A percentile compares a stretch with the other conserved stretches of the same genome.
These are phyloP conservation scores for Anthonomus grandis DNA, from an alignment of 1,140 invertebrate species.

Conservation along the genomic window DNA sequence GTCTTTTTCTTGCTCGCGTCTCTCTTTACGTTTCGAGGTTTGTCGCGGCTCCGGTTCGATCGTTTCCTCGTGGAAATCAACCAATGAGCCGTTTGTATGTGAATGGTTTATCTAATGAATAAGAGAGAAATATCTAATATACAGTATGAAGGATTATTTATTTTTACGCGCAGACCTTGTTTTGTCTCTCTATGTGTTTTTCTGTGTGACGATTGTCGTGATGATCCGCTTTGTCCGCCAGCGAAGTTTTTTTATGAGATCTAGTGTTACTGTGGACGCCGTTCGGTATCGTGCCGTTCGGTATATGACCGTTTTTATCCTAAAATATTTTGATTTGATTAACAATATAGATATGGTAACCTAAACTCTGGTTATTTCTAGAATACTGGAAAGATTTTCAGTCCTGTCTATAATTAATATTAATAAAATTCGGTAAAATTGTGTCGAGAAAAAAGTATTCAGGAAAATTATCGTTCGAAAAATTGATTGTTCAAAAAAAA, in stretches of 20 bases:
- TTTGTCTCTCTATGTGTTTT: constrained; percentile 36
- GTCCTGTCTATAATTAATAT: too few relatives aligned
- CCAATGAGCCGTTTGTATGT: constrained; percentile 40
- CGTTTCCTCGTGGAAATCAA: constrained; percentile 25
- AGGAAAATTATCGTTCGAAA: too few relatives aligned
- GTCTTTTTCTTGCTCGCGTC: constrained; percentile 55
- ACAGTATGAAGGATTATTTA: background rate
- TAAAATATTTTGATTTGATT: too few relatives aligned
- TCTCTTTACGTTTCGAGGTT: constrained; percentile 49
- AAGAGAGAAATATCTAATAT: constrained; percentile 7
- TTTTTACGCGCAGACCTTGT: constrained; percentile 32
- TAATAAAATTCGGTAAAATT: too few relatives aligned
- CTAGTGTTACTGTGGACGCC: constrained; percentile 34
- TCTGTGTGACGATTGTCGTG: constrained; percentile 33
- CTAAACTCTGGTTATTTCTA: too few relatives aligned
- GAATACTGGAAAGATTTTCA: too few relatives aligned
- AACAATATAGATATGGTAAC: background rate
- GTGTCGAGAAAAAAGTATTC: too few relatives aligned
- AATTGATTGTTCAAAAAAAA: too few relatives aligned
- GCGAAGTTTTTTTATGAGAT: constrained; percentile 42
- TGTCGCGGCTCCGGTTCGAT: constrained; percentile 22
- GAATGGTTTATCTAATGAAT: constrained; percentile 35
- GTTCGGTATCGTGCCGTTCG: constrained; percentile 41
- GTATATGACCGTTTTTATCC: constrained; percentile 45
- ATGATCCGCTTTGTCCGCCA: constrained; percentile 41